Conservation (phyloP, 2,113 vertebrate species). For the Microcebus griseorufus region DNA sequence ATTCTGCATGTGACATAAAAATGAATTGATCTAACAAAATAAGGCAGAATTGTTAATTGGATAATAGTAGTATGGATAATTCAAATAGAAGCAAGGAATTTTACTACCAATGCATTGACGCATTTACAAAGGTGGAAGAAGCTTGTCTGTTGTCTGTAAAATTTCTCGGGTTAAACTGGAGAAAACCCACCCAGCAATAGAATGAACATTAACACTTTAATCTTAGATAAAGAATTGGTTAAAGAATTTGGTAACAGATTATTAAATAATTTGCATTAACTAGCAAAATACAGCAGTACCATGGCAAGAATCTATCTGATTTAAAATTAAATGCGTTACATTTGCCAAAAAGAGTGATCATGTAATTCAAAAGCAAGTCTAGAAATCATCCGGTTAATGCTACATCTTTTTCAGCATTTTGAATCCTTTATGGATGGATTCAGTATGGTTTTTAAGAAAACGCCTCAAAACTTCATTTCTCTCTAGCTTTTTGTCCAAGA, state of each 20-base stretch:
- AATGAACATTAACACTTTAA: slow-evolving; percentile 11
- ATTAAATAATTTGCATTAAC: slow-evolving; percentile 47
- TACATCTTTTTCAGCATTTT: slow-evolving; percentile 27
- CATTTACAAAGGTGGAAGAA: slow-evolving; percentile 39
- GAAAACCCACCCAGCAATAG: slow-evolving; percentile 10
- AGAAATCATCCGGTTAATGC: not conserved
- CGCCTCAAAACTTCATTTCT: not conserved
- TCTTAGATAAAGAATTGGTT: slow-evolving; percentile 29
- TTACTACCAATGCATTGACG: not conserved
- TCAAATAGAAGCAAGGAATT: slow-evolving; percentile 32
- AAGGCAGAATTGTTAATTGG: slow-evolving; percentile 44
- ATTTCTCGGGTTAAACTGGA: slow-evolving; percentile 56
- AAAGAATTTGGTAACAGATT: slow-evolving; percentile 45
- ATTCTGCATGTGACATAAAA: slow-evolving; percentile 45
- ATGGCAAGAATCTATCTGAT: slow-evolving; percentile 10
- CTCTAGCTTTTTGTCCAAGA: not conserved
- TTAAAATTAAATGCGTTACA: slow-evolving; percentile 29
- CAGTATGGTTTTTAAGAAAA: not conserved
- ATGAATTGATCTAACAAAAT: not conserved
- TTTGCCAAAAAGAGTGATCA: slow-evolving; percentile 6
- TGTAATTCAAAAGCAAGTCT: not conserved
- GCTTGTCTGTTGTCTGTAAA: slow-evolving; percentile 47
- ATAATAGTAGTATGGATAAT: slow-evolving; percentile 58
- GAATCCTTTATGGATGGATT: slow-evolving; percentile 9
- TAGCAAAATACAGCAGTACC: slow-evolving; percentile 28